Base-by-base conservation (phyloP, 2,888 invertebrate genomes). In the Uloborus plumipes region DNA sequence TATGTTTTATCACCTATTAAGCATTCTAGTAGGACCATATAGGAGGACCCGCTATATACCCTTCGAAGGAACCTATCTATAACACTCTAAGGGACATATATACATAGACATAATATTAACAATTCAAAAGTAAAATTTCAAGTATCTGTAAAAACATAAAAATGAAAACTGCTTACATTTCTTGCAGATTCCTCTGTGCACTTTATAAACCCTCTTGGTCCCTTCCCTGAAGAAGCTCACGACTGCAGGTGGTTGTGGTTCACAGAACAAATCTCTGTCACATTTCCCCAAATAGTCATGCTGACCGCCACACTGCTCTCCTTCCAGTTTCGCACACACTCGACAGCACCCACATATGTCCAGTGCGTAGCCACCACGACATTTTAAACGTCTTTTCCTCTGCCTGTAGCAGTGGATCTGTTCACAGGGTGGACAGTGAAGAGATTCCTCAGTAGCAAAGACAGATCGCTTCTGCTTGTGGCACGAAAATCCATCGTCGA, bases 311-410 rank as follows among this genome's bases (percentile, higher is more conserved):
- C 89, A 89, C 26, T 85, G 70, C 82, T 89, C 88, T 4, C 88
- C 88, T 71, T 86, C 86, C 31, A 87, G 84, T 67, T 88, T 88
- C 73, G 89, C 89, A 84, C 89, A 89, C 7, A 87, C 87, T 9
- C 88, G 88, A 73, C 89, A 89, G 79, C 89, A 89, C 47, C 87
- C 87, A 75, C 89, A 89, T 47, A 89, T 86, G 13, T 88, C 89
- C 4, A 87, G 86, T 7, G 88, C 88, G 18, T 86, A 76, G 14
- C 89, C 89, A 7, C 89, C 89, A 62, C 85, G 85, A 81, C 89
- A 89, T 18, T 85, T 85, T 20, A 89, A 85, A 16, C 86, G 86
- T 3, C 86, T 84, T 15, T 87, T 85, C 26, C 86, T 85, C 20
- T 86, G 85, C 13, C 87, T 88, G 22, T 84, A 85, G 80, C 89